These are phyloP conservation scores for Zaprionus camerounensis DNA, from an alignment of 1,140 invertebrate genomes.

Conservation along the genomic window DNA sequence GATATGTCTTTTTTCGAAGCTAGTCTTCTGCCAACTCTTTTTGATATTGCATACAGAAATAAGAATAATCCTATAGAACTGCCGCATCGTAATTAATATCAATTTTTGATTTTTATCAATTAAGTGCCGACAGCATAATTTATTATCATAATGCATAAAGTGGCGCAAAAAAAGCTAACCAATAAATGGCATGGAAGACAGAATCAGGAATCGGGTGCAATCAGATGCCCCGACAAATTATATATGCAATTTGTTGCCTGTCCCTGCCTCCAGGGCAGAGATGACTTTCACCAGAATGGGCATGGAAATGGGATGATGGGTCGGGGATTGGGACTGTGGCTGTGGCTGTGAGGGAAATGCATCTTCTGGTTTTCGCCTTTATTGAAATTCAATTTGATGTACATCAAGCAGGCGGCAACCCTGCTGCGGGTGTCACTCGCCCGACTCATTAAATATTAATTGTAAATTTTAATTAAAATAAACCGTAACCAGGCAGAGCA, in stretches of 20 bases:
- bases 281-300: constrained; percentile 65
- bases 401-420: constrained; percentile 31
- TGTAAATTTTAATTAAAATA: constrained; percentile 83
- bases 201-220: constrained; percentile 16
- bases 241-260: constrained; percentile 54
- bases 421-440: constrained; percentile 60
- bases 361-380: constrained; percentile 17
- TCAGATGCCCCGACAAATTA: constrained; percentile 28
- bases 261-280: constrained; percentile 15
- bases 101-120: constrained; percentile 47
- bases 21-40: neutral
- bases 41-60: neutral
- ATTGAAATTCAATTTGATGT: constrained; percentile 73
- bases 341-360: neutral
- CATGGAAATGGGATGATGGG: neutral
- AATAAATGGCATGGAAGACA: constrained; percentile 20
- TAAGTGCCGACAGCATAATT: constrained; percentile 53
- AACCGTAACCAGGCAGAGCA: constrained; percentile 63
- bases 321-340: neutral
- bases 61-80: neutral
- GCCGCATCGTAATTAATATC: constrained; percentile 20
- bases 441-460: constrained; percentile 81
- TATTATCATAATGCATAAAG: constrained; percentile 30
- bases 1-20: neutral
- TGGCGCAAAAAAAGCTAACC: constrained; percentile 12